Evolutionary conservation across 2,888 invertebrate species (phyloP).

Genomic region (Troides aeacus): DNA sequence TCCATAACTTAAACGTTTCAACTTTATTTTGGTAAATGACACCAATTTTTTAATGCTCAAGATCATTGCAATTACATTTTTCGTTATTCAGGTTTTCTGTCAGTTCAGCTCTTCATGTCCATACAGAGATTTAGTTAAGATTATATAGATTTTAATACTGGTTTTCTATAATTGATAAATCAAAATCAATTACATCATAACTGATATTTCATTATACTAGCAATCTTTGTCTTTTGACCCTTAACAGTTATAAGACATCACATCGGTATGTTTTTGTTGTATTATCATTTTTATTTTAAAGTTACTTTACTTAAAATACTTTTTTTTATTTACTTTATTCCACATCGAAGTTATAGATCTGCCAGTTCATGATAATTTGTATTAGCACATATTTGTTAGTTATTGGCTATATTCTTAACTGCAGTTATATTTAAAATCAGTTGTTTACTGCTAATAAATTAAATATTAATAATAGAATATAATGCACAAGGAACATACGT

Average conservation of each 20-base stretch:
- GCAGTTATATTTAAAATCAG: not conserved
- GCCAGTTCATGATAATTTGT: not conserved
- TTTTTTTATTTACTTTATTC: no score
- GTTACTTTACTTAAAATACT: no score
- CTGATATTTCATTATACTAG: no score
- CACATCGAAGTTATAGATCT: not conserved
- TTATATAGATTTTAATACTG: not conserved
- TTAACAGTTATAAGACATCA: no score
- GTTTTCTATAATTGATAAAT: not conserved
- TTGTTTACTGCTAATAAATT: not conserved
- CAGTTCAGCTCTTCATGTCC: not conserved
- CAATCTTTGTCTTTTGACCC: no score
- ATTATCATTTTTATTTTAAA: no score
- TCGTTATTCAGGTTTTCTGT: not conserved
- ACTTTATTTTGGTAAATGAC: not conserved
- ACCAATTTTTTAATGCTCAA: not conserved
- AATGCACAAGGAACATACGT: no score
- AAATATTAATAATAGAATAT: no score
- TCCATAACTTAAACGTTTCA: not conserved
- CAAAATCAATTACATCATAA: no score
- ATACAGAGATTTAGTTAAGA: not conserved
- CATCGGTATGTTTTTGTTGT: no score
- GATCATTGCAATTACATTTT: not conserved
- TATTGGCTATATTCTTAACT: not conserved
- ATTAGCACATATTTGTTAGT: not conserved